Conservation (phyloP, 2,113 vertebrate species). For the Amphiprion ocellaris region DNA sequence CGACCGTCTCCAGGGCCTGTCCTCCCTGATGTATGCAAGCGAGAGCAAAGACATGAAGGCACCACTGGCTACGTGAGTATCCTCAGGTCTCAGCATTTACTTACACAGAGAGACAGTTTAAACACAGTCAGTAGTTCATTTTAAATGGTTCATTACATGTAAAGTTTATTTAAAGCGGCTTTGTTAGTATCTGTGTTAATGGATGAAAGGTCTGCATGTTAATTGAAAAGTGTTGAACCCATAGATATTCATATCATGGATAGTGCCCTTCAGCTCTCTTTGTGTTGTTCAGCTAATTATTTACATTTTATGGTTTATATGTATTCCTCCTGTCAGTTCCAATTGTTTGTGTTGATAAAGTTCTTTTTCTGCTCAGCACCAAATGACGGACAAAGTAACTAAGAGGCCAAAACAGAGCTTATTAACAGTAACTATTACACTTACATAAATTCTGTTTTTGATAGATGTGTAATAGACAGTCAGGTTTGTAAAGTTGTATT, state of each 20-base stretch:
- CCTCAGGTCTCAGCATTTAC: constrained; percentile 82
- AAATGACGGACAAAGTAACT: not conserved
- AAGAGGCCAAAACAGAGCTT: not conserved
- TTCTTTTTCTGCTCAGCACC: not conserved
- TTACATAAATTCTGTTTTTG: not conserved
- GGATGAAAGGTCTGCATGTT: not conserved
- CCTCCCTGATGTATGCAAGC: constrained; percentile 96
- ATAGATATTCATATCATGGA: not conserved
- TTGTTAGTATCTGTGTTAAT: not conserved
- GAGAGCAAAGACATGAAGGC: constrained; percentile 99
- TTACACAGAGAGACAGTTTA: not conserved
- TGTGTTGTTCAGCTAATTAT: too few relatives aligned
- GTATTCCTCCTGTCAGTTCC: not conserved
- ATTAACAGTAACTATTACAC: not conserved
- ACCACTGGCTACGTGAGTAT: constrained; percentile 98
- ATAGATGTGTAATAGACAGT: not conserved
- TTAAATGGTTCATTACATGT: not conserved
- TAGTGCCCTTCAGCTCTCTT: too few relatives aligned
- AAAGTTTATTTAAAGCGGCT: not conserved
- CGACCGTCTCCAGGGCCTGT: constrained; percentile 96
- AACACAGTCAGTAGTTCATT: not conserved
- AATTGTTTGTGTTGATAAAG: not conserved
- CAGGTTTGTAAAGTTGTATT: not conserved
- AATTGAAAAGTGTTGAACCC: not conserved
- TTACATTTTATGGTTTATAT: too few relatives aligned